Evolutionary conservation across 2,113 vertebrate genomes (phyloP).

Genomic region (Paramisgurnus dabryanus): DNA sequence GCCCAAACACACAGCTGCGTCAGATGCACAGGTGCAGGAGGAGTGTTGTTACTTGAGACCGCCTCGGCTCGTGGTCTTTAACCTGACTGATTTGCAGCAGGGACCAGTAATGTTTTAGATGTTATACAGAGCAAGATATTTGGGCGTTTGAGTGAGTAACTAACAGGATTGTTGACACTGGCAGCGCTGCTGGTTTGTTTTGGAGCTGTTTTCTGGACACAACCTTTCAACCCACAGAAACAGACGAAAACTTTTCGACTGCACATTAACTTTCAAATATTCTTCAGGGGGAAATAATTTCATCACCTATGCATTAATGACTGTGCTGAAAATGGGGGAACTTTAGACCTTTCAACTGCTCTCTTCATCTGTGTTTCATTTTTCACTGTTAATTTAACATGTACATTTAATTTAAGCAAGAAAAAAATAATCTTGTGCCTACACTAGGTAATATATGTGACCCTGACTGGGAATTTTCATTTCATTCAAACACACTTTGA

Average conservation of each 20-base stretch:
- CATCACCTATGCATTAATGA: background rate
- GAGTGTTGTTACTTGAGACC: background rate
- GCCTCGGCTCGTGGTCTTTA: background rate
- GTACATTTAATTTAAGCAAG: too few species aligned
- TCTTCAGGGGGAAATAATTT: background rate
- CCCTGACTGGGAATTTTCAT: too few species aligned
- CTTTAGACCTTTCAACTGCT: background rate
- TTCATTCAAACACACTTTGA: too few species aligned
- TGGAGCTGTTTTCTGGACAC: background rate
- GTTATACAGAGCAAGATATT: background rate
- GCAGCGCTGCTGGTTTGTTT: constrained; percentile 24
- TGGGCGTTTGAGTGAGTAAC: background rate
- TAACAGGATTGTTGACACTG: background rate
- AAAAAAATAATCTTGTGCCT: too few species aligned
- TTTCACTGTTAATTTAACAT: too few species aligned
- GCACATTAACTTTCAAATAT: background rate
- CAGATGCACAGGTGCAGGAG: constrained; percentile 27
- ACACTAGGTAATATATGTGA: too few species aligned
- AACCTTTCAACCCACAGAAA: constrained; percentile 3
- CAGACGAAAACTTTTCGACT: constrained; percentile 7
- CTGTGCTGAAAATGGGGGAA: background rate
- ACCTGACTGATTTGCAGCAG: background rate
- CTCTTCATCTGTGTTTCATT: background rate
- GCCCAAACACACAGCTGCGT: background rate
- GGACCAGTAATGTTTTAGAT: background rate